These are phyloP conservation scores for Miopithecus talapoin DNA, from an alignment of 2,797 vertebrate genomes.

Conservation along the genomic window DNA sequence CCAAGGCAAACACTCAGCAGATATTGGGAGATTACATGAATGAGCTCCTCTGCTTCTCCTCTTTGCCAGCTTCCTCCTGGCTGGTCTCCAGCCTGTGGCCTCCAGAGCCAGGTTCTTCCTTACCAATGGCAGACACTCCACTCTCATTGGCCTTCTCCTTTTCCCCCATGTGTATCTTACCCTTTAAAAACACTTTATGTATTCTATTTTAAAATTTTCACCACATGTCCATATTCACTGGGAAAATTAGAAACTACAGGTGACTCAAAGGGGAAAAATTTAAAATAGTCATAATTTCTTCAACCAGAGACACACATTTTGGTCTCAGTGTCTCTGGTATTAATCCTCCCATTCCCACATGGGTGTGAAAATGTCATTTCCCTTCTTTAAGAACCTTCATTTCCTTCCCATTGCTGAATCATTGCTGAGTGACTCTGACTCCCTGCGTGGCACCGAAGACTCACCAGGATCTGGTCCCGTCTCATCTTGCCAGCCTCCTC, in stretches of 20 bases:
- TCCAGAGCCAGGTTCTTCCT: not conserved
- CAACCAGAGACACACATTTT: not conserved
- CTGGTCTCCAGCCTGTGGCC: not conserved
- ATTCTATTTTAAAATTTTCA: not conserved
- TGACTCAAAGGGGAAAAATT: not conserved
- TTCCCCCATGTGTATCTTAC: not conserved
- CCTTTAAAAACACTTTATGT: not conserved
- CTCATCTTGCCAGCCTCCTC: not conserved
- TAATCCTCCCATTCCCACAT: not conserved
- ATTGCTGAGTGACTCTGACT: not conserved
- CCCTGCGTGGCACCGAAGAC: not conserved
- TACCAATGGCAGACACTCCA: not conserved
- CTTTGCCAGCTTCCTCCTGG: too few species aligned
- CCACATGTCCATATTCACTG: not conserved
- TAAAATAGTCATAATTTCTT: not conserved
- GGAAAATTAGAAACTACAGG: not conserved
- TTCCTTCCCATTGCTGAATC: not conserved
- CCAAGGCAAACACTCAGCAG: not conserved
- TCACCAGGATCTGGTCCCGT: not conserved
- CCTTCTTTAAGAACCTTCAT: not conserved
- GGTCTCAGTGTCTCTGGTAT: not conserved
- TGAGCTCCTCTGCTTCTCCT: not conserved
- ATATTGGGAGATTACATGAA: not conserved
- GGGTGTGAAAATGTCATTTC: not conserved
- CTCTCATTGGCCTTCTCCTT: not conserved